Base-by-base conservation (phyloP, 2,113 vertebrate species). In the Raja brachyura region DNA sequence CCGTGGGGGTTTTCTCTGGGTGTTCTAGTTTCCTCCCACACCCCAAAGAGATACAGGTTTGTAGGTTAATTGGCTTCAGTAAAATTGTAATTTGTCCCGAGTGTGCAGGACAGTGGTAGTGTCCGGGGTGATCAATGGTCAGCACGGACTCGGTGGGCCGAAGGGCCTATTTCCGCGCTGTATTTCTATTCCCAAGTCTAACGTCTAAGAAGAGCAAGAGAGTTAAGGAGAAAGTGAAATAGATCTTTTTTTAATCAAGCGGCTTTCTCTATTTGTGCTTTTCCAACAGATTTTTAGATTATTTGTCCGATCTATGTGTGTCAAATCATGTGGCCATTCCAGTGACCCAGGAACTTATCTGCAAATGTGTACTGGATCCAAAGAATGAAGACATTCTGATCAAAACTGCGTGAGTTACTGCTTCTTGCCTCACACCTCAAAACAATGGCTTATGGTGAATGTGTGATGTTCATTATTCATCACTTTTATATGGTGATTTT, bases 341-440 rank as follows among this genome's bases (percentile, higher is more conserved):
- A 0, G 98, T 99, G 93, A 99, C 99, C 0, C 99, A 99, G 96
- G 99, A 99, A 95, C 97, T 99, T 93, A 99, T 99, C 95, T 99
- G 99, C 95, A 99, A 99, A 94, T 99, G 98, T 90, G 98, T 99
- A 86, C 96, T 99, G 95, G 98, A 99, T 88, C 97, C 97, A 0
- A 98, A 97, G 94, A 99, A 99, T 96, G 98, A 98, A 0, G 99
- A 99, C 95, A 99, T 99, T 94, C 98, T 99, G 94, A 99, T 99
- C 95, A 98, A 98, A 95, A 99, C 99, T 0, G 98, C 99, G 99
- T 99, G 95, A 98, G 98, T 94, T 93, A 25, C 31, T 25, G 31
- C 5, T 92, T 73, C 18, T 66, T 74, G 25, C n/a, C n/a, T 74
- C 39, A 48, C 33, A 92, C 25, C 39, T 22, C 20, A 22, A 56